Percentiles rank a stretch among this genome's conserved stretches.
Conservation (phyloP, 2,113 vertebrate genomes). For the Gorilla gorilla region DNA sequence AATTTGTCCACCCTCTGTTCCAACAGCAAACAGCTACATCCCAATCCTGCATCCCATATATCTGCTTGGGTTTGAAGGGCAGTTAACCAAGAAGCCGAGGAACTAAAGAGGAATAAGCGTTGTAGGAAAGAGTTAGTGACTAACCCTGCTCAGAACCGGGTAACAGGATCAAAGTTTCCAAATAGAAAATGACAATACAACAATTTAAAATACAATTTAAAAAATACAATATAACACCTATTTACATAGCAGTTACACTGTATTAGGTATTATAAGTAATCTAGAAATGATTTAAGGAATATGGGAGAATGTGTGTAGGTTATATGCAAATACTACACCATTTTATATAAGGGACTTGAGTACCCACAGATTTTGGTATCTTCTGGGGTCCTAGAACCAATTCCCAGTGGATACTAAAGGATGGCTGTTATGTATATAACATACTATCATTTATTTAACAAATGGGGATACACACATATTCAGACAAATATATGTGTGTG, state of each 20-base stretch:
- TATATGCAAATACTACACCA: background rate
- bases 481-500: background rate
- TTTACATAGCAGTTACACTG: background rate
- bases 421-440: background rate
- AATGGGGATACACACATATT: background rate
- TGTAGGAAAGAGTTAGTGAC: background rate
- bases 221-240: background rate
- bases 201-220: background rate
- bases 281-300: background rate
- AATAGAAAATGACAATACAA: background rate
- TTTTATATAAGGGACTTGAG: background rate
- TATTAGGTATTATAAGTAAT: background rate
- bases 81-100: background rate
- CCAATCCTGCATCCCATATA: background rate
- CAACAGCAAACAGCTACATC: background rate
- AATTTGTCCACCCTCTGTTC: background rate
- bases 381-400: background rate
- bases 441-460: background rate
- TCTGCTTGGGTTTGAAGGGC: background rate
- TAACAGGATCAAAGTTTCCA: background rate
- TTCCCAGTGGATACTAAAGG: background rate
- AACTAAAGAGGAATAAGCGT: background rate
- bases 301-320: background rate
- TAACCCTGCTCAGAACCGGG: background rate
- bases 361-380: background rate